phyloP scores from a whole-genome alignment of 2,888 invertebrate genomes.

The Zhuqinia jingwanae region DNA sequence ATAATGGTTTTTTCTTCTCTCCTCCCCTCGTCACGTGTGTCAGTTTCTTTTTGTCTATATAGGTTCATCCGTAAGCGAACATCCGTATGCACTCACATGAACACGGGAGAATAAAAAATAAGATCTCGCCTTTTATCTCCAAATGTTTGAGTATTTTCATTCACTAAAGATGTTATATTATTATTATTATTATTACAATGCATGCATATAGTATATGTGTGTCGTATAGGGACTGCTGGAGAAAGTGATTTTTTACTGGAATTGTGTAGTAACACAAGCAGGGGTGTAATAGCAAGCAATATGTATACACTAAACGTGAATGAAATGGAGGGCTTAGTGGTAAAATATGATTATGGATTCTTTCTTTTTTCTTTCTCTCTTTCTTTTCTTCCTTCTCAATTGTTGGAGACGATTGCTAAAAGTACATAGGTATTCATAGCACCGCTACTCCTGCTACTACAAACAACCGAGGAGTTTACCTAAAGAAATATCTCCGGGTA shows the following conservation, averaged over 20 bases:
- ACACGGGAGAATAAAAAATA: too few relatives aligned
- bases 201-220: too few relatives aligned
- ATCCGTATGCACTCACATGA: background rate
- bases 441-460: slow-evolving; percentile 5
- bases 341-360: slow-evolving; percentile 64
- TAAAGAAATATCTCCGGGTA: too few relatives aligned
- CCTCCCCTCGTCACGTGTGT: background rate
- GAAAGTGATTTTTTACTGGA: too few relatives aligned
- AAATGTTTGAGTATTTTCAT: background rate
- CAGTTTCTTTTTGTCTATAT: background rate
- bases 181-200: too few relatives aligned
- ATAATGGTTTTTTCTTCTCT: slow-evolving; percentile 28
- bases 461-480: slow-evolving; percentile 43
- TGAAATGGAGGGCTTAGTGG: slow-evolving; percentile 25
- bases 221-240: too few relatives aligned
- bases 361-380: slow-evolving; percentile 7
- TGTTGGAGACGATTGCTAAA: background rate
- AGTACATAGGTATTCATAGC: background rate
- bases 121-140: background rate
- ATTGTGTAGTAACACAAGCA: too few relatives aligned
- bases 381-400: slow-evolving; percentile 32
- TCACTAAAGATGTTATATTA: too few relatives aligned
- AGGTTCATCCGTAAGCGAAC: too few relatives aligned
- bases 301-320: too few relatives aligned
- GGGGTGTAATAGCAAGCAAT: too few relatives aligned